Base-by-base conservation (phyloP, 1,140 invertebrate genomes). In the Calosoma granatense region DNA sequence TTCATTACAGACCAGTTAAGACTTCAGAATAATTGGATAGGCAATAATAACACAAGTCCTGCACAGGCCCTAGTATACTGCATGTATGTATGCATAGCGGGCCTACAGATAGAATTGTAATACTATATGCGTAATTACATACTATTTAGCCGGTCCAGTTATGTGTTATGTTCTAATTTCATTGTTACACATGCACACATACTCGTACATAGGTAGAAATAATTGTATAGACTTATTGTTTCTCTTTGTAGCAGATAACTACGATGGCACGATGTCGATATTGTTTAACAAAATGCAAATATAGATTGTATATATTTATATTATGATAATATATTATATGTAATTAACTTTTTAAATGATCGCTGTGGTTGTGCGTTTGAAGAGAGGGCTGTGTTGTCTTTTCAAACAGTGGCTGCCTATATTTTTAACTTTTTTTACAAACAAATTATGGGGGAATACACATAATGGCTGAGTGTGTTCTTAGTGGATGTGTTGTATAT, bases 331-430 rank as follows among this genome's bases (percentile, higher is more conserved):
- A 47, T 47, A 47, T 12, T 47, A 47, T 47, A 47, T 36, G 6
- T 47, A 17, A 17, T 47, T 47, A 47, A 47, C 17, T 17, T 47
- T 30, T 30, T 6, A 30, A 30, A 30, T 4, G 6, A 30, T 12
- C 41, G 15, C 41, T 47, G 41, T 47, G 41, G 41, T 47, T 47
- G 41, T 47, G 41, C 26, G n/a, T 30, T 30, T 30, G 26, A 30
- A 30, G 14, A 30, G 26, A 6, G n/a, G n/a, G n/a, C n/a, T 36
- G 15, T 12, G 6, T 17, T 11, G 9, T 9, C 9, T 47, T 47
- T 47, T 47, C 17, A 47, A 9, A 12, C 17, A 47, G 17, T 9
- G 9, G 4, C 41, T 6, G 41, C 41, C 41, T 47, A 17, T n/a
- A n/a, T 6, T 30, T 30, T 4, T 11, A 47, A 17, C 17, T 12